Base-by-base conservation (phyloP, 2,888 invertebrate species). In the Pyrrhia umbra region DNA sequence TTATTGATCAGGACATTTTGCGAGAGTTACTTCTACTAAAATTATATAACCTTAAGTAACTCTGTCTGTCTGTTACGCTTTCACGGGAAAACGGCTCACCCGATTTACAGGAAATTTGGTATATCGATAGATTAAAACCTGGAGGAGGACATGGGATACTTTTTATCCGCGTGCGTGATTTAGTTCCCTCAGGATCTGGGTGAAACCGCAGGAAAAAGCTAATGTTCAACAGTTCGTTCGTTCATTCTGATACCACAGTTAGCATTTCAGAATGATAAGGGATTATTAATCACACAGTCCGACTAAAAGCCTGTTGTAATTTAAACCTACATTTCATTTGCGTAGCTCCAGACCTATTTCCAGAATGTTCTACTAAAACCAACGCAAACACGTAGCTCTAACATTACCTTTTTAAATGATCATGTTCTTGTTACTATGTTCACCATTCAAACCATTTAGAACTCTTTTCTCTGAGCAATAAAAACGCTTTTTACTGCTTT, bases 391-490 rank as follows among this genome's bases (percentile, higher is more conserved):
- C 39, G 10, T 47, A 8, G 69, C 30, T 27, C 23, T 27, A 18
- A 56, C 50, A 50, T 65, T 47, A 57, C 49, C 21, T 67, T 49
- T 59, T 30, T 40, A 60, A 54, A 69, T 54, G 40, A 50, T 18
- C 21, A 18, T 23, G 8, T 1, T 68, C 15, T n/a, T 8, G 16
- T 27, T 10, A 13, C 25, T 34, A 34, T 37, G 37, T 15, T 8
- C 0, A 59, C 13, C 6, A 52, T 59, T 43, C 52, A 34, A 46
- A 18, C 27, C 20, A 68, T 60, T 68, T 60, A 23, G 39, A 60
- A 74, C 52, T 69, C 59, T 74, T 40, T 69, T 68, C 40, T 54
- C 70, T 27, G n/a, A 6, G 49, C 10, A 46, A 10, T 69, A 75
- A 69, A 55, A 54, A 47, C n/a, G n/a, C 9, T 57, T 75, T 74